These are phyloP conservation scores for Lethenteron reissneri DNA, from an alignment of 2,113 vertebrate genomes.

Conservation along the genomic window DNA sequence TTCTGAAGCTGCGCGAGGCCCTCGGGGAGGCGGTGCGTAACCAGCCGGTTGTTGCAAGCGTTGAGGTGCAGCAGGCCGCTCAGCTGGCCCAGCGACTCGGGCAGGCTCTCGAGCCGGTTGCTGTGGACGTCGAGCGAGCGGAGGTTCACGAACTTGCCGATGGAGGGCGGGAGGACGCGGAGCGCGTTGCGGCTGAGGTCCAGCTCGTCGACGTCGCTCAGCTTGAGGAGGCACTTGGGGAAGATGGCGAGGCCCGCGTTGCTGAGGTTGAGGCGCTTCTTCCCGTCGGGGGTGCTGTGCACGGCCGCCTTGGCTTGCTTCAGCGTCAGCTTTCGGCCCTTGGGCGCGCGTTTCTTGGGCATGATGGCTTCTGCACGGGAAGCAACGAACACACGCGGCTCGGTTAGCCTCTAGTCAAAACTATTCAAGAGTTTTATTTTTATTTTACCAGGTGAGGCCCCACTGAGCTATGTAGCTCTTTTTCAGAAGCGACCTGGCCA, in stretches of 20 bases:
- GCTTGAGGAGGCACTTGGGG: constrained; percentile 52
- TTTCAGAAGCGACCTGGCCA: no score
- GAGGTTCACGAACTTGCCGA: constrained; percentile 45
- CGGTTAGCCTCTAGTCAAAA: no score
- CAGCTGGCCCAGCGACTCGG: constrained; percentile 37
- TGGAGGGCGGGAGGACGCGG: constrained; percentile 41
- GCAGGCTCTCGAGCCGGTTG: constrained; percentile 55
- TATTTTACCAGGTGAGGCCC: no score
- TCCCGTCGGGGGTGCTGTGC: constrained; percentile 36
- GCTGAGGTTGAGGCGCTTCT: constrained; percentile 43
- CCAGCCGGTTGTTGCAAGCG: constrained; percentile 61
- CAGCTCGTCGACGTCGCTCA: constrained; percentile 48
- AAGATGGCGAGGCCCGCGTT: constrained; percentile 60
- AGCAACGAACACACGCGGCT: no score
- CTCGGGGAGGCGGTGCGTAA: constrained; percentile 28
- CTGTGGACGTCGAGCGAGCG: constrained; percentile 61
- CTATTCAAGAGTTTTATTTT: no score
- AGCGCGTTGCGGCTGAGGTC: constrained; percentile 66
- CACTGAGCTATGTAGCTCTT: no score
- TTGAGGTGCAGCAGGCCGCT: constrained; percentile 41
- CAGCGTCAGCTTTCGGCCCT: constrained; percentile 50
- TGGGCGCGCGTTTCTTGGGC: constrained; percentile 16
- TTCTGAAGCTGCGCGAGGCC: constrained; percentile 36
- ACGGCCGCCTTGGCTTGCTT: constrained; percentile 49
- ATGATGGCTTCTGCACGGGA: no score